A percentile compares a stretch with the other conserved stretches of the same genome.
Conservation (phyloP, 2,113 vertebrate genomes). For the Pica pica region DNA sequence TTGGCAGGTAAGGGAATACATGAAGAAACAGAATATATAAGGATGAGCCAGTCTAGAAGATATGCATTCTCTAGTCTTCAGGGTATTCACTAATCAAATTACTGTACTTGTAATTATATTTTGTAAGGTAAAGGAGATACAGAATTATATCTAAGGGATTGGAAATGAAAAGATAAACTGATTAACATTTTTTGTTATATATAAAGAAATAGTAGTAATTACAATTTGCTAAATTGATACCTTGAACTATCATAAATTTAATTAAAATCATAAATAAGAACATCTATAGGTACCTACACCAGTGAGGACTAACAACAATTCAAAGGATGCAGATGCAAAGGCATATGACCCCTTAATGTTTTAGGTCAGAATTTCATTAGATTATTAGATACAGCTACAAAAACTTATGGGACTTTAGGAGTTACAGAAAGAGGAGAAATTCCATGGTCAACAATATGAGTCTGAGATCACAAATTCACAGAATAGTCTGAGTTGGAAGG, state of each 20-base stretch:
- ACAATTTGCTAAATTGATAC: neutral
- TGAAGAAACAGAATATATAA: slow-evolving; percentile 13
- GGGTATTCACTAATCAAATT: slow-evolving; percentile 50
- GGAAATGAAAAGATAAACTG: neutral
- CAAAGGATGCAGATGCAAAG: neutral
- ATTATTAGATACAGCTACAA: neutral
- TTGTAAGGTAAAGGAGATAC: slow-evolving; percentile 12
- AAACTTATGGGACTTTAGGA: neutral
- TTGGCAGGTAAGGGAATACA: slow-evolving; percentile 33
- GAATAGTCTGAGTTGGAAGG: neutral
- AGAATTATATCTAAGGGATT: neutral
- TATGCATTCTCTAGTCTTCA: neutral
- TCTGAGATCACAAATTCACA: neutral
- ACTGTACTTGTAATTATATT: slow-evolving; percentile 47
- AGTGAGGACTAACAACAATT: neutral
- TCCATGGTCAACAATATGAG: neutral
- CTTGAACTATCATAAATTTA: neutral
- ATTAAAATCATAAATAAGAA: neutral
- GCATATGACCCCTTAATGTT: neutral
- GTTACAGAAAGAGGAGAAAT: neutral
- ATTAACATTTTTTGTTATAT: neutral
- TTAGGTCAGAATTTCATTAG: neutral
- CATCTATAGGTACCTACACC: neutral
- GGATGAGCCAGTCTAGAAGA: slow-evolving; percentile 10
- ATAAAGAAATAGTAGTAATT: slow-evolving; percentile 16